Evolutionary conservation across 1,140 invertebrate genomes (phyloP), one percentile per base, ranked within the genome.

Genomic region (Aethina tumida): DNA sequence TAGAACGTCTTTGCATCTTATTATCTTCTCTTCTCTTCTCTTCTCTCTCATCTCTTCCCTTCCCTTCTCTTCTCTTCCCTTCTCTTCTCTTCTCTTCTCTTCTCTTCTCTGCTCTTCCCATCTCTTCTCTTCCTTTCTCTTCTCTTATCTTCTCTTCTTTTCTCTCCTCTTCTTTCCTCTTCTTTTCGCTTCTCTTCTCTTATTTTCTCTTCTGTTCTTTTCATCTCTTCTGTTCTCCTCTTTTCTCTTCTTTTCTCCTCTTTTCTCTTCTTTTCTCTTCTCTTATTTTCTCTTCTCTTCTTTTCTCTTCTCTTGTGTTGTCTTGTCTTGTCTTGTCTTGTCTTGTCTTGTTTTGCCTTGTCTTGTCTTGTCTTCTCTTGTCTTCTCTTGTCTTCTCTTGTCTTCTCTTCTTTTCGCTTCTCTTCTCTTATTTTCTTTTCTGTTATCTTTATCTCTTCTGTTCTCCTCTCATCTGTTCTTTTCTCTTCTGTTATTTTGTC

Each of bases 121-220:
- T 24, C 22, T 24, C 22, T 24, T 12, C 22, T 12, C n/a, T 12
- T 24, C 22, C 8, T 8, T 12, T 24, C 22, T 24, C 8, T 12
- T 8, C n/a, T 12, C n/a, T 24, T 12, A 8, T 12, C n/a, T 8
- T 24, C 22, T 24, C 22, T 24, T 12, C n/a, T 24, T 24, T 24
- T 24, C 22, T 12, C n/a, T 8, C n/a, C n/a, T 24, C 22, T 12
- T 12, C n/a, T 24, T 24, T 8, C 22, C 8, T 24, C 22, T 24
- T 12, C n/a, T 24, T 24, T 12, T 12, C n/a, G 22, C n/a, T 12
- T 24, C 22, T 24, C 22, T 8, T 24, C 22, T 12, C 22, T 24
- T 24, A 24, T 24, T 24, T 6, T 33, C 21, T 33, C 26, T 4
- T 39, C 35, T 17, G 32, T 2, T 8, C 26, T 35, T 36, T 70